Evolutionary conservation across 2,113 vertebrate species (phyloP).

Genomic region (Albula goreensis): DNA sequence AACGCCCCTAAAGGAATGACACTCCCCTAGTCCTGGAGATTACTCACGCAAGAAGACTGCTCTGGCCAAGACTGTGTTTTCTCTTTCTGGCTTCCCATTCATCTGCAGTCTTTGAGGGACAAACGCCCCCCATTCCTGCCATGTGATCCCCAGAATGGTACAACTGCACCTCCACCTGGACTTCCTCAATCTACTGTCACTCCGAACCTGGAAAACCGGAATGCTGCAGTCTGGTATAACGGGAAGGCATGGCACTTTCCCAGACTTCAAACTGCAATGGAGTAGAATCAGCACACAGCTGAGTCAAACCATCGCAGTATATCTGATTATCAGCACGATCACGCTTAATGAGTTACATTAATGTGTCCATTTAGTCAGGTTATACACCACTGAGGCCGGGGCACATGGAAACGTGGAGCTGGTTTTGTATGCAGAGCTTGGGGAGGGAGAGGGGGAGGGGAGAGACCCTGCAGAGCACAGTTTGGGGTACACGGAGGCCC

Average conservation of each 20-base stretch:
- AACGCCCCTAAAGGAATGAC: conserved; percentile 31
- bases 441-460: background rate
- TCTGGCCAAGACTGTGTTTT: conserved; percentile 26
- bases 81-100: conserved; percentile 24
- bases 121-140: conserved; percentile 7
- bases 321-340: background rate
- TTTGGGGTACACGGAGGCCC: conserved; percentile 10
- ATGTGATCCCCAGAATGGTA: conserved; percentile 7
- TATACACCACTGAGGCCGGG: background rate
- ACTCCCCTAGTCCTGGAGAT: conserved; percentile 28
- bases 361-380: background rate
- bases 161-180: conserved; percentile 26
- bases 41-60: conserved; percentile 32
- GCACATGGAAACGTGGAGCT: background rate
- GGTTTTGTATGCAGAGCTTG: background rate
- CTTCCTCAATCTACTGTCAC: conserved; percentile 21
- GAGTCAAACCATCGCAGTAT: background rate
- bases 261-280: background rate
- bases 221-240: too few relatives aligned
- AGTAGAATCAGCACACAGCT: background rate
- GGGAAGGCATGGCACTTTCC: background rate
- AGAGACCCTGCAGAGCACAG: background rate
- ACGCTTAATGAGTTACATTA: background rate
- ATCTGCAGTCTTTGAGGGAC: conserved; percentile 37
- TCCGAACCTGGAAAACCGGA: background rate